Evolutionary conservation across 1,140 invertebrate genomes (phyloP).

Genomic region (Cotesia chilonis): DNA sequence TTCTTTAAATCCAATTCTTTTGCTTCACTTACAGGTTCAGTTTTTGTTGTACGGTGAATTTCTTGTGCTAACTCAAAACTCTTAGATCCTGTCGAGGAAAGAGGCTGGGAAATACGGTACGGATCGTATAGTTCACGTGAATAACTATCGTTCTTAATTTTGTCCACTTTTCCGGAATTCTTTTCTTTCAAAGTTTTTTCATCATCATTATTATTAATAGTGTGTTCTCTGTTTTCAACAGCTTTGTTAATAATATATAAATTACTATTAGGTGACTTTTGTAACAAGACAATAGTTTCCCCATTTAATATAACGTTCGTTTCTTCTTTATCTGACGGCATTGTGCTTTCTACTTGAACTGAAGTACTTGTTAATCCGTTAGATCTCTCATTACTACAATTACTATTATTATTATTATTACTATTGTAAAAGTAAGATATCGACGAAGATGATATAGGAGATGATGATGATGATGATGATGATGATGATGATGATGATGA

Average conservation of each 20-base stretch:
- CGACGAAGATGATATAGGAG: conserved; percentile 28
- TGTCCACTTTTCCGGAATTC: not conserved
- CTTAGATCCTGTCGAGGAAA: not conserved
- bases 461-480: too few species aligned
- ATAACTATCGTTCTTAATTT: conserved; percentile 20
- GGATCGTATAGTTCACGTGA: conserved; percentile 27
- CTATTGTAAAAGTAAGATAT: not conserved
- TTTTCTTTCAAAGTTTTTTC: conserved; percentile 23
- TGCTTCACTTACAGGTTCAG: not conserved
- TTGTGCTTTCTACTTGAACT: conserved; percentile 36
- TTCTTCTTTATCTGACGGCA: conserved; percentile 50
- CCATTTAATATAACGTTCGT: conserved; percentile 62
- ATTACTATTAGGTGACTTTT: conserved; percentile 64
- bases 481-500: too few species aligned
- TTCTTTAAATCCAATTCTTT: conserved; percentile 24
- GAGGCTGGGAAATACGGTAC: conserved; percentile 18
- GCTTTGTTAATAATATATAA: conserved; percentile 64
- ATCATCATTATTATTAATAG: conserved; percentile 46
- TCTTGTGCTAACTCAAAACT: conserved; percentile 3
- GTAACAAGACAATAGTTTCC: conserved; percentile 58
- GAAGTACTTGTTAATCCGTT: conserved; percentile 10
- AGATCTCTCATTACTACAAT: not conserved
- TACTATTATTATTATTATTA: not conserved
- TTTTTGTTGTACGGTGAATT: conserved; percentile 3
- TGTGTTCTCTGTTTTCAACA: conserved; percentile 50